Evolutionary conservation across 1,140 invertebrate genomes (phyloP), one percentile per base, ranked within the genome.

Genomic region (Tachypleus tridentatus): DNA sequence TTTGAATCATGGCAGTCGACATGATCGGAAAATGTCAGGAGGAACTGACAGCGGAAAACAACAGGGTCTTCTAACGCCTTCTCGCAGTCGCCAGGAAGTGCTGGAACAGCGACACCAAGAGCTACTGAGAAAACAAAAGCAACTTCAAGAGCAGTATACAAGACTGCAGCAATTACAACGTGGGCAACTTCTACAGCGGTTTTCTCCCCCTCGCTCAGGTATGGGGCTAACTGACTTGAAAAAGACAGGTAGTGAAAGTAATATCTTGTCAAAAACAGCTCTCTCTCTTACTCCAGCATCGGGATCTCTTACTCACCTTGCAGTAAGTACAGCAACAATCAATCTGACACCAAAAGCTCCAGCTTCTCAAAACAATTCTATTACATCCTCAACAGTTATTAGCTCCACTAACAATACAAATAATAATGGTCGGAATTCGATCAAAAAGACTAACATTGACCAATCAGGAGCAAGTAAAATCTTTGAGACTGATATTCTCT

Each of bases 211-310:
- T 81, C 83, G 10, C 81, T 54, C 58, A 29, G 63, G 67, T 4
- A 63, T 63, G n/a, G 47, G 69, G 10, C 68, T 81, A 82, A 63
- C 67, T 51, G 75, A 75, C 58, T 76, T 92, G 4, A 92, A 93
- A 75, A 91, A 91, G 73, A 91, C 88, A 0, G 89, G 89, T n/a
- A 90, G 87, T 70, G 90, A 93, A 74, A 88, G 88, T 48, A 93
- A 93, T 75, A 77, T 93, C 4, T 76, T 91, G 29, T 85, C 85
- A n/a, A 92, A 91, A 73, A 87, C 91, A 4, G 84, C 71, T 58
- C 64, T 74, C 47, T 57, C 67, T 52, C 77, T 84, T 0, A 80
- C 78, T 8, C 78, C 80, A 10, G 80, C 80, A 57, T 84, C 84
- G 3, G 85, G 84, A 5, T 85, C 84, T 0, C 73, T 86, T 5